A percentile compares a stretch with the other conserved stretches of the same genome.
Conservation (phyloP, 2,888 invertebrate genomes). For the Amblyjoppa fuscipennis region DNA sequence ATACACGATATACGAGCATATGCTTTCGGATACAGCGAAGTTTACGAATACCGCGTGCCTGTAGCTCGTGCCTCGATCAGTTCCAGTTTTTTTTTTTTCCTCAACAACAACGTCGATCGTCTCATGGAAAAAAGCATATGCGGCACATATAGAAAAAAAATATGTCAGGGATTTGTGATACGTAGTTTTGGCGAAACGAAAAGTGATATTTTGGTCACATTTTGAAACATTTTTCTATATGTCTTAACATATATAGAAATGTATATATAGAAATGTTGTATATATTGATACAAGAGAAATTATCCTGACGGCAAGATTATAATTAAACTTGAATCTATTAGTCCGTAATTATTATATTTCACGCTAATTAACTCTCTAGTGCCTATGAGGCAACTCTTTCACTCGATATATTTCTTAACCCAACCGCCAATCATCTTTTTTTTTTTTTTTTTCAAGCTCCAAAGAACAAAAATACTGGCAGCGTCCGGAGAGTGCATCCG, state of each 20-base stretch:
- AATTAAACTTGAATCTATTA: neutral
- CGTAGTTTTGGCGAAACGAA: too few relatives aligned
- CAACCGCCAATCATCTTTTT: neutral
- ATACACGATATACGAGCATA: conserved; percentile 24
- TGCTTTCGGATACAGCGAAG: conserved; percentile 40
- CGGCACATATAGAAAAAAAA: too few relatives aligned
- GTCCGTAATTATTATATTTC: neutral
- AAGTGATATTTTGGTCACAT: neutral
- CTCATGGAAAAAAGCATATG: too few relatives aligned
- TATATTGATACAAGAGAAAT: neutral
- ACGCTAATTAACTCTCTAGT: neutral
- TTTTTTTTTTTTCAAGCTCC: neutral
- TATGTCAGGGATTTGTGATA: too few relatives aligned
- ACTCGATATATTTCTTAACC: neutral
- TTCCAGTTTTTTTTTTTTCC: neutral
- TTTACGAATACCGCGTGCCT: conserved; percentile 70
- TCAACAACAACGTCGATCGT: neutral
- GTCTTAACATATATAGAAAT: neutral
- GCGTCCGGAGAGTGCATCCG: neutral
- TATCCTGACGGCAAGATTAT: neutral
- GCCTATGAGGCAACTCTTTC: neutral
- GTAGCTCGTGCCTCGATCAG: conserved; percentile 49
- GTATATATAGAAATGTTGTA: neutral
- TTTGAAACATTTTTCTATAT: neutral
- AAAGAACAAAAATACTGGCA: neutral